phyloP scores from a whole-genome alignment of 2,888 invertebrate genomes.

The Sarcophaga subvicina region DNA sequence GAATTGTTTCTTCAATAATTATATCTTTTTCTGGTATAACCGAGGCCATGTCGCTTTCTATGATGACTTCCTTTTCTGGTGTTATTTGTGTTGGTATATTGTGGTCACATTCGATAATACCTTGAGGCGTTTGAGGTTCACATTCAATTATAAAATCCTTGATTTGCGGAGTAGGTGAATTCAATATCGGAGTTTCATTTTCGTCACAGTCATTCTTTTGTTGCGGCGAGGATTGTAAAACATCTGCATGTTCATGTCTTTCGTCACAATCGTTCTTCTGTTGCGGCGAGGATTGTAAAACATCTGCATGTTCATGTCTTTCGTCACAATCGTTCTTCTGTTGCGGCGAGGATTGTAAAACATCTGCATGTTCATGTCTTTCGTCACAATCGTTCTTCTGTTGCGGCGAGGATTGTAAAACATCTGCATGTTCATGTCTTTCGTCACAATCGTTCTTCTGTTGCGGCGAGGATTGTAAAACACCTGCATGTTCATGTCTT shows the following conservation, averaged over 20 bases:
- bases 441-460: conserved; percentile 7
- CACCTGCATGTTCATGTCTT: too few relatives aligned
- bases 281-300: background rate
- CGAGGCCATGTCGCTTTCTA: conserved; percentile 36
- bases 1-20: conserved; percentile 44
- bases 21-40: conserved; percentile 5
- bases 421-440: background rate
- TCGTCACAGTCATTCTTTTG: conserved; percentile 11
- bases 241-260: too few relatives aligned
- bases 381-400: background rate
- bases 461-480: background rate
- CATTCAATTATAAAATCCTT: conserved; percentile 57
- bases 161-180: conserved; percentile 18
- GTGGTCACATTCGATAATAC: conserved; percentile 52
- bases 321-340: conserved; percentile 7
- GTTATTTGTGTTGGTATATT: conserved; percentile 25
- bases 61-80: conserved; percentile 39
- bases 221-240: background rate
- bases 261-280: background rate
- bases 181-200: conserved; percentile 20
- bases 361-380: too few relatives aligned
- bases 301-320: background rate
- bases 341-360: background rate
- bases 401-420: background rate
- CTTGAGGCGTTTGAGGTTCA: conserved; percentile 42